Base-by-base conservation (phyloP, 2,888 invertebrate genomes). In the Blera fallax region DNA sequence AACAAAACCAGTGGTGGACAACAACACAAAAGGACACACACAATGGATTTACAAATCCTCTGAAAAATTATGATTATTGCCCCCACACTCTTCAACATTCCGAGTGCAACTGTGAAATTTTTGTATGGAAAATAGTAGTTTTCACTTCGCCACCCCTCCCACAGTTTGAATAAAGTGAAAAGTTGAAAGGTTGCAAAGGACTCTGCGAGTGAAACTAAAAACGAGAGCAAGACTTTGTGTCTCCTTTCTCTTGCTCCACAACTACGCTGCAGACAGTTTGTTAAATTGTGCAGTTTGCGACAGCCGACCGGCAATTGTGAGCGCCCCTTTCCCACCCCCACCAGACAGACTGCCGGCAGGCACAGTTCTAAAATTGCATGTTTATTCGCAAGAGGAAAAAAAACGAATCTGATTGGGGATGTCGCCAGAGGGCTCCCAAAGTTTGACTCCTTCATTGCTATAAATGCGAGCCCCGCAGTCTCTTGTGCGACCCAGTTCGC, bases 341-440 rank as follows among this genome's bases (percentile, higher is more conserved):
- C 65, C 62, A 83, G 83, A 69, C 83, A 79, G 56, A 74, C 56
- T 83, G 83, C 73, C 83, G 79, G 21, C 79, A 64, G 79, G 67
- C 79, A 62, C 54, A 74, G 62, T 50, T 83, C 62, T 69, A 73
- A 60, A 79, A 62, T 62, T 79, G 78, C 62, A 79, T 78, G 37
- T 65, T 78, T 60, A 67, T 78, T 67, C 16, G 40, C 58, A 82
- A 14, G 27, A 16, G 48, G 48, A 72, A 43, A 65, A 62, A 54
- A 73, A 45, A 16, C 24, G 7, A 73, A 52, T 73, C 43, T 73
- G 79, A 79, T 67, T 73, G 56, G 67, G 54, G 52, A 69, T 79
- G 83, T 83, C 83, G 83, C 83, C 83, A 83, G 45, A 43, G 24
- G 83, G 79, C 65, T 78, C 16, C 37, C 52, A 78, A 73, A 79